phyloP scores from a whole-genome alignment of 53 echinoderm and acorn worm genomes.

The Apostichopus leukothele region DNA sequence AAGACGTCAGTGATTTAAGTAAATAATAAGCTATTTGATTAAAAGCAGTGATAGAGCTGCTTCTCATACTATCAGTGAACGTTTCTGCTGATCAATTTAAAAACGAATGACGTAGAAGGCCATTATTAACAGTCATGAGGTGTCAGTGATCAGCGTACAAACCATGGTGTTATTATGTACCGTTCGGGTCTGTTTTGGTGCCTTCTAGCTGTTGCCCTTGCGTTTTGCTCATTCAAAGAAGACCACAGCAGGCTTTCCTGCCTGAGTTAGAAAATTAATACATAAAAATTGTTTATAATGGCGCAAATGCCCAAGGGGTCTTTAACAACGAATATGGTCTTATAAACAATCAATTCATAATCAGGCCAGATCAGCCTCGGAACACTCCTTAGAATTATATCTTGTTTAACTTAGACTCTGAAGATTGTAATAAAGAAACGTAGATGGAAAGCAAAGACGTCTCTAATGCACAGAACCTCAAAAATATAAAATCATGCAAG shows the following conservation, averaged over 20 bases:
- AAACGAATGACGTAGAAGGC: neutral
- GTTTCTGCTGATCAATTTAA: neutral
- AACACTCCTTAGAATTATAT: no score
- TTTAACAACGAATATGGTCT: no score
- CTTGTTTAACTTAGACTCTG: no score
- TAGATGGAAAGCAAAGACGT: no score
- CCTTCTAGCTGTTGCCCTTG: neutral
- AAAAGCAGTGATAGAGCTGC: neutral
- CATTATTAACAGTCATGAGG: neutral
- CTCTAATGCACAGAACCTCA: no score
- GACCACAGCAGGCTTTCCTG: neutral
- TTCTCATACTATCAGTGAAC: neutral
- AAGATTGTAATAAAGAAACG: no score
- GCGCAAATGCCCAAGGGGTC: no score
- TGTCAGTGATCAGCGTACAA: no score
- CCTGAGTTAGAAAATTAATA: neutral
- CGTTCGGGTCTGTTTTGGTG: neutral
- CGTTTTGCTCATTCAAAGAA: neutral
- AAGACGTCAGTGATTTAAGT: neutral
- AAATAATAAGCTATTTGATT: neutral
- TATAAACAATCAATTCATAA: no score
- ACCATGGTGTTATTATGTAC: no score
- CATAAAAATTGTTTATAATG: neutral
- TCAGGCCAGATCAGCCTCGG: no score
- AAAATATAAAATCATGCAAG: no score